Evolutionary conservation across 1,140 invertebrate genomes (phyloP).

Genomic region (Pinna nobilis): DNA sequence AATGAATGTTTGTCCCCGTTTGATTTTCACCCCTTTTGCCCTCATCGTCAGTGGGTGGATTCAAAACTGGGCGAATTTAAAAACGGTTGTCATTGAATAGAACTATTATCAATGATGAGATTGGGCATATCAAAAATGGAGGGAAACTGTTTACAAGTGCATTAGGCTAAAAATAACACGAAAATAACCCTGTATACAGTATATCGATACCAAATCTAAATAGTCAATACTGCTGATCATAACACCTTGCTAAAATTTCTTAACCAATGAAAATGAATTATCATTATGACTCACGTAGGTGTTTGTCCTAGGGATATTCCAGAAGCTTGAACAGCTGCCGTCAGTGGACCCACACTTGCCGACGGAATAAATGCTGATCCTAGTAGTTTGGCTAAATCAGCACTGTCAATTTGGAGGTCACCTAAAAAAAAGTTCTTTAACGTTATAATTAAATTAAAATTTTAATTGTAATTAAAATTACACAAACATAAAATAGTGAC

Average conservation of each 20-base stretch:
- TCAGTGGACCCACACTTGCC: slow-evolving; percentile 65
- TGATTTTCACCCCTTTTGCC: too few relatives aligned
- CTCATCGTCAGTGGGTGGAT: too few relatives aligned
- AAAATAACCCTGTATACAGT: not conserved
- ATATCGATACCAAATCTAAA: not conserved
- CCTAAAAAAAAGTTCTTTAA: slow-evolving; percentile 65
- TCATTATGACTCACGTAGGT: slow-evolving; percentile 25
- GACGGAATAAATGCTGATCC: slow-evolving; percentile 43
- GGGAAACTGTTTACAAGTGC: too few relatives aligned
- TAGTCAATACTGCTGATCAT: not conserved
- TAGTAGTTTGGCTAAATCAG: slow-evolving; percentile 56
- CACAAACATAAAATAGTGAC: too few relatives aligned
- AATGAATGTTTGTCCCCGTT: too few relatives aligned
- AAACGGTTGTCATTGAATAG: too few relatives aligned
- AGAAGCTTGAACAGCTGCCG: slow-evolving; percentile 71
- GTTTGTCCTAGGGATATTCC: slow-evolving; percentile 61
- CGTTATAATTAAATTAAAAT: too few relatives aligned
- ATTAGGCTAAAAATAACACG: too few relatives aligned
- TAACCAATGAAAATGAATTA: not conserved
- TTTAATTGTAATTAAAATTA: not conserved
- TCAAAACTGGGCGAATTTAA: too few relatives aligned
- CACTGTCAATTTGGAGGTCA: slow-evolving; percentile 73
- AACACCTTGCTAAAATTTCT: not conserved
- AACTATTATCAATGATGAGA: too few relatives aligned
- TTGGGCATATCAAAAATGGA: too few relatives aligned